Conservation (phyloP, 2,113 vertebrate species). For the Brachyhypopomus occidentalis region DNA sequence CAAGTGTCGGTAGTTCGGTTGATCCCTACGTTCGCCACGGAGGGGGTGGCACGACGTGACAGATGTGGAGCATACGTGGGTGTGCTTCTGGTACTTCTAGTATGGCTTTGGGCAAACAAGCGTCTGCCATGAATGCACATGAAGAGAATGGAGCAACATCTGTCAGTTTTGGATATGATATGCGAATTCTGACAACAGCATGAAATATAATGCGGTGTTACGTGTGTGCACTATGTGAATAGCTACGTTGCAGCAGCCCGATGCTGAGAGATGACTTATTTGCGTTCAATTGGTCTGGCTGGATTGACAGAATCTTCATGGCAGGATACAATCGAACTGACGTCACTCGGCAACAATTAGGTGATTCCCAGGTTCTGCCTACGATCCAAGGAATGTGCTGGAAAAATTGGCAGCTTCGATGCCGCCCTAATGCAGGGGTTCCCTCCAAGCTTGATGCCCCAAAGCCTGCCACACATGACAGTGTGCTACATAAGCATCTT, state of each 20-base stretch:
- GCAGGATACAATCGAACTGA: constrained; percentile 63
- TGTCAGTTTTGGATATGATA: background rate
- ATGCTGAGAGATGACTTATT: background rate
- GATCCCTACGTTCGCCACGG: background rate
- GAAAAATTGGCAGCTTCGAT: constrained; percentile 28
- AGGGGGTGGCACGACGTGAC: background rate
- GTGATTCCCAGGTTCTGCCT: constrained; percentile 51
- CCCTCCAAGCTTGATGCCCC: background rate
- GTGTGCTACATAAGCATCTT: background rate
- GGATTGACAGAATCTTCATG: constrained; percentile 55
- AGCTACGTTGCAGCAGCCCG: background rate
- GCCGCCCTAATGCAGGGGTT: background rate
- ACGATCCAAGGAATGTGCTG: constrained; percentile 54
- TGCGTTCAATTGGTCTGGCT: background rate
- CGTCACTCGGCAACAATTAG: constrained; percentile 60
- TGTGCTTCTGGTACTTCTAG: background rate
- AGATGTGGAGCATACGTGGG: constrained; percentile 6
- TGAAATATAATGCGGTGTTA: background rate
- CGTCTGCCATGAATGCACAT: too few relatives aligned
- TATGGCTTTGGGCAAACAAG: too few relatives aligned
- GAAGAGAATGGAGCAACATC: too few relatives aligned
- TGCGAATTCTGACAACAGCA: background rate
- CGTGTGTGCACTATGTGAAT: too few relatives aligned
- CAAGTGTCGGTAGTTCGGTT: background rate
- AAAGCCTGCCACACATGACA: background rate